These are phyloP conservation scores for Fabriciana adippe DNA, from an alignment of 2,888 invertebrate genomes.

Conservation along the genomic window DNA sequence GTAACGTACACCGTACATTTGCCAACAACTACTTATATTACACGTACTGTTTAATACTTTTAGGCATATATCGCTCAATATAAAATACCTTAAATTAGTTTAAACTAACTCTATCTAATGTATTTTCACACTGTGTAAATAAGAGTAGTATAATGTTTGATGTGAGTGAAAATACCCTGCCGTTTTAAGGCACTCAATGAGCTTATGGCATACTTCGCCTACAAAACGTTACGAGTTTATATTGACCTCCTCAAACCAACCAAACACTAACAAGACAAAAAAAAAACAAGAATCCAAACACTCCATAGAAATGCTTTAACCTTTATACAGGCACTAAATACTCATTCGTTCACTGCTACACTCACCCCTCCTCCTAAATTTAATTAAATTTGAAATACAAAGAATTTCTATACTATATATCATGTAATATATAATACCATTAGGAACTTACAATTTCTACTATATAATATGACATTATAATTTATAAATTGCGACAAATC, in stretches of 20 bases:
- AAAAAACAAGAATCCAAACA: constrained; percentile 48
- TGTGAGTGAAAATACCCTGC: constrained; percentile 37
- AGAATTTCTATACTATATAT: neutral
- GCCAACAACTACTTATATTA: constrained; percentile 67
- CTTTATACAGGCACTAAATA: constrained; percentile 41
- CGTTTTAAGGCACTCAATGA: constrained; percentile 67
- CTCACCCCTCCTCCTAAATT: constrained; percentile 20
- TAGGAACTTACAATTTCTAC: too few species aligned
- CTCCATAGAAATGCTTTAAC: constrained; percentile 65
- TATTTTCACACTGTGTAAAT: constrained; percentile 18
- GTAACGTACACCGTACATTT: constrained; percentile 75
- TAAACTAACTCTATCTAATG: constrained; percentile 46
- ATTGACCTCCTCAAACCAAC: constrained; percentile 48
- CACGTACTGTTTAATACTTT: constrained; percentile 79
- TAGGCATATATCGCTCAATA: constrained; percentile 68
- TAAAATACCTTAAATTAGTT: constrained; percentile 71
- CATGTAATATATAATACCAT: neutral
- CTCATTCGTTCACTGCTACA: neutral
- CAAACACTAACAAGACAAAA: constrained; percentile 42
- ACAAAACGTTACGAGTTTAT: constrained; percentile 52
- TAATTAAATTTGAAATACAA: neutral
- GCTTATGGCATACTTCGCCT: constrained; percentile 72
- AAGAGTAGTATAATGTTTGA: too few species aligned
- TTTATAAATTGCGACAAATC: too few species aligned
- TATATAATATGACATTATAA: too few species aligned